A percentile compares a stretch with the other conserved stretches of the same genome.
Conservation (phyloP, 37 sponge, comb jelly and placozoan genomes). For the Cladorhizidae sp. region DNA sequence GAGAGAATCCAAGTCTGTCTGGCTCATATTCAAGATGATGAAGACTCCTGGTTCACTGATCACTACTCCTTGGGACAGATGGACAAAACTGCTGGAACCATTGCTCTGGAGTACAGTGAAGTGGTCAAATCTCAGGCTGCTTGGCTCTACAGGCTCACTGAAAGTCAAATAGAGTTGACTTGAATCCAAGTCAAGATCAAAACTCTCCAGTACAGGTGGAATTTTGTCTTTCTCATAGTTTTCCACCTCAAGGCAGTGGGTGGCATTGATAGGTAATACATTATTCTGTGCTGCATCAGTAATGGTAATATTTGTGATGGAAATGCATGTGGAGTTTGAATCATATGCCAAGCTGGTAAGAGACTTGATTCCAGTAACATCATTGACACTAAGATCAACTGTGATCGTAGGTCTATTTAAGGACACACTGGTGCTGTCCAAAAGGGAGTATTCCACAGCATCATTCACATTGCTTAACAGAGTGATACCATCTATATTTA, state of each 20-base stretch:
- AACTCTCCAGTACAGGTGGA: constrained; percentile 59
- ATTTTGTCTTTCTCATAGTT: constrained; percentile 33
- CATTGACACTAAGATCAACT: constrained; percentile 53
- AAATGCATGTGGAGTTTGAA: constrained; percentile 40
- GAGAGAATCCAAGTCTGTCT: constrained; percentile 58
- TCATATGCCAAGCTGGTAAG: constrained; percentile 52
- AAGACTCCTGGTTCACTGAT: constrained; percentile 41
- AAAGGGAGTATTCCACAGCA: constrained; percentile 38
- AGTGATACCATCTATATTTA: constrained; percentile 63
- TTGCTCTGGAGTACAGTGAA: constrained; percentile 45
- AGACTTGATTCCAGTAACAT: constrained; percentile 66
- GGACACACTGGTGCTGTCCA: constrained; percentile 16
- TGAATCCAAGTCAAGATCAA: constrained; percentile 54
- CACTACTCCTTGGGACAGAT: constrained; percentile 23
- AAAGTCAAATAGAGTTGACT: constrained; percentile 70
- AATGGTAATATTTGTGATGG: constrained; percentile 3
- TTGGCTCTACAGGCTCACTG: constrained; percentile 75
- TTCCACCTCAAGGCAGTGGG: constrained; percentile 4
- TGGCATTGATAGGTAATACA: background rate
- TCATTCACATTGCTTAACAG: constrained; percentile 13
- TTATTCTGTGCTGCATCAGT: constrained; percentile 38
- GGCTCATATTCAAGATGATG: constrained; percentile 34
- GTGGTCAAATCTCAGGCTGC: constrained; percentile 43
- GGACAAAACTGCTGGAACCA: constrained; percentile 43
- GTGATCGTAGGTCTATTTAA: constrained; percentile 35